Percentiles rank a stretch among this genome's conserved stretches.
These are phyloP conservation scores for Caenorhabditis angaria DNA, from an alignment of 2,888 invertebrate genomes.

Conservation along the genomic window DNA sequence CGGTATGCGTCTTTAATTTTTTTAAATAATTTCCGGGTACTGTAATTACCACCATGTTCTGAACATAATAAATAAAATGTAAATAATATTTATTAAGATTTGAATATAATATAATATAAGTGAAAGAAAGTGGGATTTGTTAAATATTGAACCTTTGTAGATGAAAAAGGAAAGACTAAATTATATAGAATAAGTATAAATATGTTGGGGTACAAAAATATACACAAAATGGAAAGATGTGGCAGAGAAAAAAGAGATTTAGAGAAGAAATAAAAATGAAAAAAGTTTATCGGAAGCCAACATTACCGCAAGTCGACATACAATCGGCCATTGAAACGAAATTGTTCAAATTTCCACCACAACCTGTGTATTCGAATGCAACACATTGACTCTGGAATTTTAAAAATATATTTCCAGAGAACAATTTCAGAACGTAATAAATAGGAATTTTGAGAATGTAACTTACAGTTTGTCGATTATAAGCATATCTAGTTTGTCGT, in stretches of 20 bases:
- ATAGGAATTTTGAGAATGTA: not conserved
- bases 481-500: constrained; percentile 69
- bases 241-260: constrained; percentile 17
- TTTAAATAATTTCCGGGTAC: not conserved
- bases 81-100: not conserved
- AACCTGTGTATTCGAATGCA: constrained; percentile 70
- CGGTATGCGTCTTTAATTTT: constrained; percentile 28
- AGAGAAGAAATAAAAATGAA: constrained; percentile 1
- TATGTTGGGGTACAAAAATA: not conserved
- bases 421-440: not conserved
- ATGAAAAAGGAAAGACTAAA: constrained; percentile 7
- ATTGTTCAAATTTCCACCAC: constrained; percentile 71
- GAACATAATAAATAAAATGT: constrained; percentile 4
- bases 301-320: constrained; percentile 65
- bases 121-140: not conserved
- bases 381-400: constrained; percentile 67
- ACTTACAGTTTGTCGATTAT: constrained; percentile 67
- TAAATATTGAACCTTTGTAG: too few relatives aligned
- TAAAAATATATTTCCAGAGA: not conserved
- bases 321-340: constrained; percentile 68
- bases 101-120: not conserved
- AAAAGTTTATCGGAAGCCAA: constrained; percentile 58
- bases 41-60: too few relatives aligned
- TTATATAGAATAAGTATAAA: not conserved
- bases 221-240: constrained; percentile 22